Percentiles rank a stretch among this genome's conserved stretches.
phyloP scores from a whole-genome alignment of 2,113 vertebrate species.

The Pithys albifrons region DNA sequence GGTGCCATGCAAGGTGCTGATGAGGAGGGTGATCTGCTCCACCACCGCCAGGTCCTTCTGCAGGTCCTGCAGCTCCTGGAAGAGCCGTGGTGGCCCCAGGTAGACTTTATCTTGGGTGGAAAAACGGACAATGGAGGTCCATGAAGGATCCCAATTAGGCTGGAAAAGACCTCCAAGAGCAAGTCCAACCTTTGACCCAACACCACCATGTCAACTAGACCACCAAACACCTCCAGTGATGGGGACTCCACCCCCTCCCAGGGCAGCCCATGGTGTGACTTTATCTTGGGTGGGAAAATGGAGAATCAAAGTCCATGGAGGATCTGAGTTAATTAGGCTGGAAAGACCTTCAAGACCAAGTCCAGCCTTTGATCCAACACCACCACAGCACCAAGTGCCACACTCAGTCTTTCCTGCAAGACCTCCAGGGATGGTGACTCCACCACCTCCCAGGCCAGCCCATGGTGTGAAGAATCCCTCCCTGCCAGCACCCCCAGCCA shows the following conservation, averaged over 20 bases:
- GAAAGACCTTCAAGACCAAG: too few relatives aligned
- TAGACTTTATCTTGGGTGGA: constrained; percentile 81
- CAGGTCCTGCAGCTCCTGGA: constrained; percentile 93
- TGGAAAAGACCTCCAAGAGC: background rate
- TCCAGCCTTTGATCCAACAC: background rate
- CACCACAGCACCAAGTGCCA: background rate
- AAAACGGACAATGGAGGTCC: background rate
- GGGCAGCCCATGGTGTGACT: too few relatives aligned
- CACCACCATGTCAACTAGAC: background rate
- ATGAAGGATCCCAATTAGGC: background rate
- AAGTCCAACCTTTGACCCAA: background rate
- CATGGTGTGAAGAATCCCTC: background rate
- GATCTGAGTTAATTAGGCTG: too few relatives aligned
- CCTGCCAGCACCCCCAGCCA: background rate
- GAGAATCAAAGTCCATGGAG: too few relatives aligned
- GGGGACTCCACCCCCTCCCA: background rate
- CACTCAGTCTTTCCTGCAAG: background rate
- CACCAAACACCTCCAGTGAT: too few relatives aligned
- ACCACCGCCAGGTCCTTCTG: constrained; percentile 92
- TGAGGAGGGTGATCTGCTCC: constrained; percentile 89
- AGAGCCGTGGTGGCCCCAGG: constrained; percentile 90
- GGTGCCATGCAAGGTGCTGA: constrained; percentile 90
- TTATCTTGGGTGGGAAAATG: too few relatives aligned
- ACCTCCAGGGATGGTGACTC: background rate
- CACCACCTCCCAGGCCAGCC: background rate